Conservation (phyloP, 1,140 invertebrate genomes). For the Drosophila quadrilineata region DNA sequence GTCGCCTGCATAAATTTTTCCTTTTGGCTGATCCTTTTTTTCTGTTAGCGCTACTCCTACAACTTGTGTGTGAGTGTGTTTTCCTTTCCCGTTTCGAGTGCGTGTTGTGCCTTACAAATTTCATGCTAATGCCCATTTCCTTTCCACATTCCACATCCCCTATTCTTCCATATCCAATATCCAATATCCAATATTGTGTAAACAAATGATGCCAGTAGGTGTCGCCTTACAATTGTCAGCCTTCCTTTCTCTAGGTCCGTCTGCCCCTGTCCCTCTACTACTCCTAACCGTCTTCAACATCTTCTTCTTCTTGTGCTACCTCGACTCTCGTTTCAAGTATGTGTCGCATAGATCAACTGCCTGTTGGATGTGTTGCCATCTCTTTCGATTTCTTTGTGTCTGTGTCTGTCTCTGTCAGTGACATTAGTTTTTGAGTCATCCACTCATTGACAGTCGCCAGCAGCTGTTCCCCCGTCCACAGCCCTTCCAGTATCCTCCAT, state of each 20-base stretch:
- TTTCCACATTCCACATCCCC: no score
- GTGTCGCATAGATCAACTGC: conserved; percentile 69
- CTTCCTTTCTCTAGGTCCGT: conserved; percentile 2
- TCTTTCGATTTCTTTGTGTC: not conserved
- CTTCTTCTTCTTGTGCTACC: not conserved
- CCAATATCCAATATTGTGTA: conserved; percentile 77
- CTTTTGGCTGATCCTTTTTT: conserved; percentile 57
- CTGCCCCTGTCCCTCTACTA: not conserved
- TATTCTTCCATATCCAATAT: no score
- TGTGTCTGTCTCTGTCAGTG: not conserved
- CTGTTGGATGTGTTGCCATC: conserved; percentile 54
- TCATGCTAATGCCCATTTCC: conserved; percentile 74
- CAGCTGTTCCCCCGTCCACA: conserved; percentile 46
- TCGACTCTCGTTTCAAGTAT: conserved; percentile 18
- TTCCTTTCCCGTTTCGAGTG: conserved; percentile 50
- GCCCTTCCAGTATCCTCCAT: not conserved
- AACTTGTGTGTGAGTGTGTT: not conserved
- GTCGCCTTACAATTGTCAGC: conserved; percentile 62
- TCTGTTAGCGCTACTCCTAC: not conserved
- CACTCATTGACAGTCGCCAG: conserved; percentile 61
- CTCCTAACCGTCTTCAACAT: not conserved
- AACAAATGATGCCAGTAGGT: conserved; percentile 76
- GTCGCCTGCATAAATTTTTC: conserved; percentile 78
- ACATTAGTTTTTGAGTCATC: conserved; percentile 44
- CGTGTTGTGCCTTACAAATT: conserved; percentile 77